A percentile compares a stretch with the other conserved stretches of the same genome.
phyloP scores from a whole-genome alignment of 2,888 invertebrate genomes.

The Stenotaenia linearis region DNA sequence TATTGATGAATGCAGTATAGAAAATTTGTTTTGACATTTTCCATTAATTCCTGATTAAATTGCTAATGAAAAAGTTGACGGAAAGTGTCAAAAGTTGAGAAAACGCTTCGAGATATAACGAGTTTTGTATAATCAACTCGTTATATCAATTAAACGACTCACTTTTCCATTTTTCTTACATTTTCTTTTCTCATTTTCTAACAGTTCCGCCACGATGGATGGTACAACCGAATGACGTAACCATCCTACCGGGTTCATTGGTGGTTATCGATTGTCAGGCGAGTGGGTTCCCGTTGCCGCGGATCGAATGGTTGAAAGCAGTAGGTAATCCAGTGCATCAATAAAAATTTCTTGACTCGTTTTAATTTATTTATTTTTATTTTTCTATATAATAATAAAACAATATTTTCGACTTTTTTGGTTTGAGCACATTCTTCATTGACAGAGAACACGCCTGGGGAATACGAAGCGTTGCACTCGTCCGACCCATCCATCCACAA shows the following conservation, averaged over 20 bases:
- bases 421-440: background rate
- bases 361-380: background rate
- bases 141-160: background rate
- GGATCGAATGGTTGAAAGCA: slow-evolving; percentile 32
- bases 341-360: background rate
- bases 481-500: slow-evolving; percentile 26
- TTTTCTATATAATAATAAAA: background rate
- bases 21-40: background rate
- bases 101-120: background rate
- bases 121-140: background rate
- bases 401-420: too few relatives aligned
- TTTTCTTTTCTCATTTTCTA: background rate
- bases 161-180: background rate
- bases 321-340: slow-evolving; percentile 31
- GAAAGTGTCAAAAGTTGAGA: background rate
- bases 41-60: background rate
- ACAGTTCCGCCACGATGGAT: slow-evolving; percentile 30
- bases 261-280: slow-evolving; percentile 30
- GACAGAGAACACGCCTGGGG: slow-evolving; percentile 27
- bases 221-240: slow-evolving; percentile 29
- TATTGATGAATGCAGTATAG: background rate
- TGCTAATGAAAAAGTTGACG: background rate
- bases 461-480: slow-evolving; percentile 24
- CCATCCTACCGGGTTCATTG: background rate
- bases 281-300: slow-evolving; percentile 22